Evolutionary conservation across 2,113 vertebrate species (phyloP).

Genomic region (Callionymus lyra): DNA sequence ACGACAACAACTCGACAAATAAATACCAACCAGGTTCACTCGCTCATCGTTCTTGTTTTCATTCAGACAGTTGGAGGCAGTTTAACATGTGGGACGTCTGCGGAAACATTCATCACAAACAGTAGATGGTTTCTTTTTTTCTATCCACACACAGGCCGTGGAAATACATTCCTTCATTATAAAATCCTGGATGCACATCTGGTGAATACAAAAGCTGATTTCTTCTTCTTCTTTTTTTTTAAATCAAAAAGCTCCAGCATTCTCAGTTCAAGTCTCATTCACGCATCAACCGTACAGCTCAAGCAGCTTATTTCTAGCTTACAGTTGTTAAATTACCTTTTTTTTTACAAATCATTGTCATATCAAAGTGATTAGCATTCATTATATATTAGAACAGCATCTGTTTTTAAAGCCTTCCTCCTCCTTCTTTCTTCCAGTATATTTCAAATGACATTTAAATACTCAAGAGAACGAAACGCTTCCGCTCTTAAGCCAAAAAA

Average conservation of each 20-base stretch:
- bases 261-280: conserved; percentile 33
- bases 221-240: conserved; percentile 30
- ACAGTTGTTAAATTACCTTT: conserved; percentile 62
- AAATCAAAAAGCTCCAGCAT: conserved; percentile 34
- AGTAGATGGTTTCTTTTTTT: no score
- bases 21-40: conserved; percentile 36
- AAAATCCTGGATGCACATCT: no score
- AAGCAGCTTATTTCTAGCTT: conserved; percentile 63
- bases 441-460: conserved; percentile 40
- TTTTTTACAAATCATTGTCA: conserved; percentile 65
- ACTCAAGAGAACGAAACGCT: conserved; percentile 34
- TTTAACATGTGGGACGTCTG: conserved; percentile 8
- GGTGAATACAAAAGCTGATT: no score
- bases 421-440: conserved; percentile 49
- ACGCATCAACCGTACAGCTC: conserved; percentile 45
- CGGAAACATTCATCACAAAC: conserved; percentile 2
- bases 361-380: conserved; percentile 52
- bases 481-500: conserved; percentile 33
- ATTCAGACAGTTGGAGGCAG: no score
- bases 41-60: not conserved
- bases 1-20: conserved; percentile 33
- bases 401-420: conserved; percentile 58
- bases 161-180: no score
- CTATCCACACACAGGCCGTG: no score
- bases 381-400: conserved; percentile 61